These are phyloP conservation scores for Oncorhynchus mykiss DNA, from an alignment of 2,113 vertebrate genomes.

Conservation along the genomic window DNA sequence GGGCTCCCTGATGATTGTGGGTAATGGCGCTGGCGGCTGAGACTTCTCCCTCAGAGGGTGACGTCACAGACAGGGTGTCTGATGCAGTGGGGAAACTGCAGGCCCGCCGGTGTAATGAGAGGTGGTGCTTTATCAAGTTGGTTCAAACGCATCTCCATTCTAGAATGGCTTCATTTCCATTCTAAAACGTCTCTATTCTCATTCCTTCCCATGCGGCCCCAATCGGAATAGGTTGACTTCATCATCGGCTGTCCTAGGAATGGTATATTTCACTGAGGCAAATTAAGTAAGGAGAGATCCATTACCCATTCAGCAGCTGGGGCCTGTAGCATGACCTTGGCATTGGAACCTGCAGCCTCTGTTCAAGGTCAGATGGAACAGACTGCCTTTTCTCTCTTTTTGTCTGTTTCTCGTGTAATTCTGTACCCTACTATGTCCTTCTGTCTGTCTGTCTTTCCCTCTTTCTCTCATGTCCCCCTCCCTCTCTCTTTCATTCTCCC, in stretches of 20 bases:
- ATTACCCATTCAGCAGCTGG: background rate
- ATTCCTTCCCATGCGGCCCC: background rate
- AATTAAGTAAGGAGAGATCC: background rate
- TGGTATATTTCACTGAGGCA: background rate
- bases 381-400: slow-evolving; percentile 12
- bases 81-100: slow-evolving; percentile 15
- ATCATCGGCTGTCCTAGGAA: background rate
- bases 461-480: slow-evolving; percentile 58
- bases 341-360: slow-evolving; percentile 28
- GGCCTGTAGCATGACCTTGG: slow-evolving; percentile 8
- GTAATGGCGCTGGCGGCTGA: slow-evolving; percentile 45
- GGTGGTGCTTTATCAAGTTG: slow-evolving; percentile 11
- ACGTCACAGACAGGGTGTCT: slow-evolving; percentile 35
- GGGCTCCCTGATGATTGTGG: slow-evolving; percentile 41
- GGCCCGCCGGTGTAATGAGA: background rate
- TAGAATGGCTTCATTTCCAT: background rate
- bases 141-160: background rate
- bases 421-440: background rate
- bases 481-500: too few species aligned
- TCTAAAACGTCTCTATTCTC: background rate
- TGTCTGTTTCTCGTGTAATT: background rate
- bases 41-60: slow-evolving; percentile 34
- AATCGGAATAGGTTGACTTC: background rate
- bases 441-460: slow-evolving; percentile 6
- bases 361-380: slow-evolving; percentile 35